Percentiles rank a stretch among this genome's conserved stretches.
Conservation (phyloP, 2,888 invertebrate genomes). For the Mimas tiliae region DNA sequence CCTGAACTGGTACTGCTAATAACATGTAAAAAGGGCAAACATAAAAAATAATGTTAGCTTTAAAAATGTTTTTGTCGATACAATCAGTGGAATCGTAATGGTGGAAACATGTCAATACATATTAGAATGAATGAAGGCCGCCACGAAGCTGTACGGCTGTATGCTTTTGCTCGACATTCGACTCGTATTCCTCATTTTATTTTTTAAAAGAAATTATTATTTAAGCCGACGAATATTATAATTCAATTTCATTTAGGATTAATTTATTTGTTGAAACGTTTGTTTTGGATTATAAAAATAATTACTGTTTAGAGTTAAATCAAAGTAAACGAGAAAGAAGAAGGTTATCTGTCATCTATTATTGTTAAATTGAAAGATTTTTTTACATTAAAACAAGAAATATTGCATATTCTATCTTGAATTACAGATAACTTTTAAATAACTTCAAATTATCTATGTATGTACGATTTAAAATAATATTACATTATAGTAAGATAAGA, state of each 20-base stretch:
- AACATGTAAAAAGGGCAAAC: constrained; percentile 19
- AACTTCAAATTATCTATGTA: too few species aligned
- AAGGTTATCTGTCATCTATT: too few species aligned
- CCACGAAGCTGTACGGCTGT: constrained; percentile 30
- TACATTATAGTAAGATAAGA: too few species aligned
- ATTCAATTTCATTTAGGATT: not conserved
- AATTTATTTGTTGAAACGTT: not conserved
- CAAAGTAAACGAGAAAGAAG: not conserved
- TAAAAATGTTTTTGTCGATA: constrained; percentile 59
- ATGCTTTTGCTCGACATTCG: constrained; percentile 12
- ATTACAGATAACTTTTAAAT: not conserved
- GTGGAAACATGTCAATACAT: constrained; percentile 82
- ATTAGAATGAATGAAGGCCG: constrained; percentile 62
- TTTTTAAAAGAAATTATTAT: not conserved
- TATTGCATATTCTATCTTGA: not conserved
- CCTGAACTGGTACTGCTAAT: constrained; percentile 19
- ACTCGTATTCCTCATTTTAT: constrained; percentile 15
- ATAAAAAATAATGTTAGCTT: constrained; percentile 53
- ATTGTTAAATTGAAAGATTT: too few species aligned
- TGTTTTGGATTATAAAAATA: not conserved
- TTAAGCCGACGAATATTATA: not conserved
- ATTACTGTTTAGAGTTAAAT: not conserved
- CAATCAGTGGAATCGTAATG: constrained; percentile 75
- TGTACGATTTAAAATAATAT: too few species aligned
- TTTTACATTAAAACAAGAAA: too few species aligned